Conservation (phyloP, 2,888 invertebrate genomes). For the Zele albiditarsus region DNA sequence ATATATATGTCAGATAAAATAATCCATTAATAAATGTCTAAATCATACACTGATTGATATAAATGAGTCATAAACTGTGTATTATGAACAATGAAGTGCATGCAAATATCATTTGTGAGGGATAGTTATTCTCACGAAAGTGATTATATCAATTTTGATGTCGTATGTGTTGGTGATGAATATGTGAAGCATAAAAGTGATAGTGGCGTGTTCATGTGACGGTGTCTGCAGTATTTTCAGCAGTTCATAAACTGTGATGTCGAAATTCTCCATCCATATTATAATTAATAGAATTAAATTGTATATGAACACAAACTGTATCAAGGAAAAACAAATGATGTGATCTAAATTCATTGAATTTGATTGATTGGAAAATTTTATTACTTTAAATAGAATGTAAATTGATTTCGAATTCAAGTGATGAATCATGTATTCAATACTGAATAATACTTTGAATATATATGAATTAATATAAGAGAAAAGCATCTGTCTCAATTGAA, state of each 20-base stretch:
- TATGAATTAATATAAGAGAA: no score
- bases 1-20: background rate
- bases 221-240: background rate
- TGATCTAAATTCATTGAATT: no score
- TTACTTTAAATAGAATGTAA: no score
- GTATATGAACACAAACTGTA: no score
- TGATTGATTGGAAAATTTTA: no score
- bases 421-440: no score
- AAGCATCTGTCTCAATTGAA: no score
- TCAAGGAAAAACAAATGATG: no score
- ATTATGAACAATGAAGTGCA: conserved; percentile 1
- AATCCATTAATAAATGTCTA: conserved; percentile 9
- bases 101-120: conserved; percentile 10
- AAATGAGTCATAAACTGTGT: background rate
- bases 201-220: background rate
- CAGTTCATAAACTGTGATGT: background rate
- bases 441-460: no score
- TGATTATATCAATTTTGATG: conserved; percentile 6
- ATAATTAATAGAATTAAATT: no score
- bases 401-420: no score
- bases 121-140: background rate
- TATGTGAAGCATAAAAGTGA: background rate
- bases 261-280: no score
- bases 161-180: background rate
- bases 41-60: background rate